phyloP scores from a whole-genome alignment of 2,113 vertebrate genomes.

The Syrrhaptes paradoxus region DNA sequence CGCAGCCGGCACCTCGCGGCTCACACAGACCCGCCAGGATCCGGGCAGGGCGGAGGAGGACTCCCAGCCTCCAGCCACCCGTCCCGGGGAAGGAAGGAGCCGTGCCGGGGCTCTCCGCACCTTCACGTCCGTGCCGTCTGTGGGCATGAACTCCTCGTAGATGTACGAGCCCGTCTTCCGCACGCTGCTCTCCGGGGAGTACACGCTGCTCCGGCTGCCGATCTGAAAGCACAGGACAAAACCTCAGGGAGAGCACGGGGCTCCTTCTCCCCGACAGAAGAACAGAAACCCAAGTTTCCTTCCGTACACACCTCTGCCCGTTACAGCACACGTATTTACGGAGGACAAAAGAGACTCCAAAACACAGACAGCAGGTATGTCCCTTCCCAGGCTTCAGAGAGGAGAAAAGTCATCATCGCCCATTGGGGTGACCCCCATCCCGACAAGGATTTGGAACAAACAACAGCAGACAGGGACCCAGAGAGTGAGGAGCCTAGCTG shows the following conservation, averaged over 20 bases:
- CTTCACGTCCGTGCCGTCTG: constrained; percentile 98
- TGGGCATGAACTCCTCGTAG: constrained; percentile 99
- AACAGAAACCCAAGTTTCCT: background rate
- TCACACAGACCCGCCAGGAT: background rate
- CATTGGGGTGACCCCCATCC: background rate
- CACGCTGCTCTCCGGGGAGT: constrained; percentile 96
- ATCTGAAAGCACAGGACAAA: constrained; percentile 80
- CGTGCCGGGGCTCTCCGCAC: constrained; percentile 63
- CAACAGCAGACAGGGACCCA: background rate
- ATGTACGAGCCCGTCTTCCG: constrained; percentile 98
- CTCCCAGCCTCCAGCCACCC: background rate
- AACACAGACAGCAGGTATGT: background rate
- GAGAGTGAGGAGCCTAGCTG: background rate
- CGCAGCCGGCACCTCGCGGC: background rate
- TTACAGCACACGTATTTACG: background rate
- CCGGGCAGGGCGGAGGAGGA: background rate
- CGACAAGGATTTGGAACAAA: background rate
- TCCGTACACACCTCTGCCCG: background rate
- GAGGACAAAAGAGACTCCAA: background rate
- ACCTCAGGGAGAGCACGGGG: background rate
- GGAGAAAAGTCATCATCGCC: background rate
- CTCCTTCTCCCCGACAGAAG: background rate
- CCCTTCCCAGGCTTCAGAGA: background rate
- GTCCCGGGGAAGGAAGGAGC: background rate
- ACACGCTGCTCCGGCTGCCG: constrained; percentile 96